Percentiles rank a stretch among this genome's conserved stretches.
Conservation (phyloP, 2,113 vertebrate species). For the Salvelinus namaycush region DNA sequence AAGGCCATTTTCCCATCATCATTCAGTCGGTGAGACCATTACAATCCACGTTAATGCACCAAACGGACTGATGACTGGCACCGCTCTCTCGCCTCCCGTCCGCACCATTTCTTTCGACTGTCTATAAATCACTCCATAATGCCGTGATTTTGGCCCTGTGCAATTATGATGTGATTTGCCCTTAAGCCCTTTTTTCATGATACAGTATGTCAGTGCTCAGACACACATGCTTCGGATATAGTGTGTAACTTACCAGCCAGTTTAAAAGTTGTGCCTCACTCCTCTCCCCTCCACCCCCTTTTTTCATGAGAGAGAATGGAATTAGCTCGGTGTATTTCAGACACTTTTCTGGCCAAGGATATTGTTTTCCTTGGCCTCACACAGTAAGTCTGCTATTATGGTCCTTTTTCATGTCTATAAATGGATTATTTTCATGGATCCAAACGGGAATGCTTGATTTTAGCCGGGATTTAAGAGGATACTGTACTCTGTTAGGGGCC, state of each 20-base stretch:
- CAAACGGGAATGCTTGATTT: constrained; percentile 61
- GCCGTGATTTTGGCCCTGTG: constrained; percentile 38
- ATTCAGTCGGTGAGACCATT: constrained; percentile 64
- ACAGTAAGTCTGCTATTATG: constrained; percentile 61
- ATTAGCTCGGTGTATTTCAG: constrained; percentile 63
- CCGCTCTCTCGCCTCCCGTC: constrained; percentile 19
- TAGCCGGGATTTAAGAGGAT: constrained; percentile 61
- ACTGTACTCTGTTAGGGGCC: constrained; percentile 49
- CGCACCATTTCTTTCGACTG: constrained; percentile 13
- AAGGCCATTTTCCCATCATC: constrained; percentile 65
- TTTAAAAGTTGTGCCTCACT: constrained; percentile 43
- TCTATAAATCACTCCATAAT: constrained; percentile 56
- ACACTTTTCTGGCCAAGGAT: constrained; percentile 61
- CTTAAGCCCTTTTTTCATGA: constrained; percentile 53
- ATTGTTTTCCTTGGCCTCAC: constrained; percentile 69
- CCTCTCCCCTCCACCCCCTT: constrained; percentile 29
- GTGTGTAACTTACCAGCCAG: constrained; percentile 50
- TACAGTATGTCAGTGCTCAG: constrained; percentile 60
- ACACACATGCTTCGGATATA: constrained; percentile 49
- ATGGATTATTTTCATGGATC: constrained; percentile 71
- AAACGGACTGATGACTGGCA: constrained; percentile 63
- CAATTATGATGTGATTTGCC: constrained; percentile 45
- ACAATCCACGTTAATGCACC: constrained; percentile 64
- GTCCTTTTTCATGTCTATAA: constrained; percentile 65
- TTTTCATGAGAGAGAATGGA: constrained; percentile 68